Evolutionary conservation across 1,140 invertebrate genomes (phyloP).

Genomic region (Sitodiplosis mosellana): DNA sequence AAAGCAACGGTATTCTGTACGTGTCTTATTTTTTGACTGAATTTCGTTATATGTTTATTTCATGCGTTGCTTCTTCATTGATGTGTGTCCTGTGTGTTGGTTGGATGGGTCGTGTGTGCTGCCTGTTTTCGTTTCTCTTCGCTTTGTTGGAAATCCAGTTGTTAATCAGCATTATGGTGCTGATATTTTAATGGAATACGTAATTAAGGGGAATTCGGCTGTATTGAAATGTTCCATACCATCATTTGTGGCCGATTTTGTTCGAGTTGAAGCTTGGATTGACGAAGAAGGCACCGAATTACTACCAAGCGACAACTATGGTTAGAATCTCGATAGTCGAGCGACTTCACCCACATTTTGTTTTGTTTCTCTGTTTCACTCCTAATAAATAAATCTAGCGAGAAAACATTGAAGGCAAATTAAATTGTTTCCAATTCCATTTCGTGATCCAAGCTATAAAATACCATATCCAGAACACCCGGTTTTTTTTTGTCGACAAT

Average conservation of each 20-base stretch:
- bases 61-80: not conserved
- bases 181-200: conserved; percentile 51
- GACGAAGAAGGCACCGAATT: conserved; percentile 30
- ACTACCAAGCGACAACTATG: conserved; percentile 28
- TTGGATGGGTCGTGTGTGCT: not conserved
- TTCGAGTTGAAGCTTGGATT: conserved; percentile 43
- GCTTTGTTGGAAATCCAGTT: conserved; percentile 31
- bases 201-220: conserved; percentile 45
- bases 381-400: too few relatives aligned
- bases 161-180: conserved; percentile 64
- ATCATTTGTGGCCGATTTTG: conserved; percentile 47
- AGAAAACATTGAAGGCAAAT: too few relatives aligned
- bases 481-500: not conserved
- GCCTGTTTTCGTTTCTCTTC: not conserved
- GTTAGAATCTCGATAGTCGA: conserved; percentile 11
- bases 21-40: too few relatives aligned
- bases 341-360: too few relatives aligned
- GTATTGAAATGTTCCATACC: conserved; percentile 48
- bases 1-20: too few relatives aligned
- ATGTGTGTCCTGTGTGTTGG: not conserved
- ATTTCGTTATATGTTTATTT: not conserved
- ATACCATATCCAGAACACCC: too few relatives aligned
- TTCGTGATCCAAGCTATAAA: too few relatives aligned
- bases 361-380: too few relatives aligned
- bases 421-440: too few relatives aligned